Conservation (phyloP, 2,888 invertebrate genomes). For the Limnephilus rhombicus region DNA sequence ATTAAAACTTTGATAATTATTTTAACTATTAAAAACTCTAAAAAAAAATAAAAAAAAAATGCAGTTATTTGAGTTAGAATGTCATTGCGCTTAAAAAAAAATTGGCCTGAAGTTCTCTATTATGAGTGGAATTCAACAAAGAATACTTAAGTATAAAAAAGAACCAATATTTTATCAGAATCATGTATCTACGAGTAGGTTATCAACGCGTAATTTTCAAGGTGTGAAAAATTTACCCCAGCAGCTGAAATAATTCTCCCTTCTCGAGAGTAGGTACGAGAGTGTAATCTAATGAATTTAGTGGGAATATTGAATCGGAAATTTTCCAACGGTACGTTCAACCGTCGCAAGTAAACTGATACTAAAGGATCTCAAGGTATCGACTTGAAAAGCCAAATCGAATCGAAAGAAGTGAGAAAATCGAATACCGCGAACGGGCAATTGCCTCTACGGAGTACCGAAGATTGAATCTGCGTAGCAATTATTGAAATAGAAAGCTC, state of each 20-base stretch:
- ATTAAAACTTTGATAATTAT: no score
- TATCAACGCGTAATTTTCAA: neutral
- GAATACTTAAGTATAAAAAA: neutral
- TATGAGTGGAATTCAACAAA: no score
- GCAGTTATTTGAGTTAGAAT: no score
- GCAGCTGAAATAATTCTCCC: neutral
- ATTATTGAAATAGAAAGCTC: neutral
- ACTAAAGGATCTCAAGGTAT: neutral
- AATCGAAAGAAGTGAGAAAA: neutral
- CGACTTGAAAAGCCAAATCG: neutral
- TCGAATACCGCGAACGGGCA: neutral
- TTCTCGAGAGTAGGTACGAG: neutral
- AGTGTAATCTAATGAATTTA: neutral
- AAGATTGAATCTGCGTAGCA: neutral
- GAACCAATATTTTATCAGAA: neutral
- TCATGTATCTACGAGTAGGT: neutral
- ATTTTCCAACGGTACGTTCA: neutral
- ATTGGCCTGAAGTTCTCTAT: no score
- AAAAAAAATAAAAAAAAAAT: no score
- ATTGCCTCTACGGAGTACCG: neutral
- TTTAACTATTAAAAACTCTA: no score
- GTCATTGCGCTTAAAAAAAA: no score
- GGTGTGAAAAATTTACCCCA: neutral
- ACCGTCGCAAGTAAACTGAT: neutral
- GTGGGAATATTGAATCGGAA: neutral